A percentile compares a stretch with the other conserved stretches of the same genome.
phyloP scores from a whole-genome alignment of 37 sponge, comb jelly and placozoan genomes.

The Dysidea cf. avara region DNA sequence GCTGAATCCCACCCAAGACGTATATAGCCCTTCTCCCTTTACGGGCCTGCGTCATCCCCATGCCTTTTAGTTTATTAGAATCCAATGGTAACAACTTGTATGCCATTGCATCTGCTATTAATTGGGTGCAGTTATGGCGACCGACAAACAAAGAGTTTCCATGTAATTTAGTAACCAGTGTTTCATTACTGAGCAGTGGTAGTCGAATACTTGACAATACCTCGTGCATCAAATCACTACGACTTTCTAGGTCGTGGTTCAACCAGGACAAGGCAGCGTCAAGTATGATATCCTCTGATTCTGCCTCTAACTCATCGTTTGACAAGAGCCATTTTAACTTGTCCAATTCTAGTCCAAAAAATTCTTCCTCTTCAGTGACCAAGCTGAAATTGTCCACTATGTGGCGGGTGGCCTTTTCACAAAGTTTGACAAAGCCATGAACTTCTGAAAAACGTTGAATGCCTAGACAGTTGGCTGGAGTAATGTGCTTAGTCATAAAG shows the following conservation, averaged over 20 bases:
- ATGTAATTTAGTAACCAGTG: slow-evolving; percentile 17
- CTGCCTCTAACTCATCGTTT: slow-evolving; percentile 39
- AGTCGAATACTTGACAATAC: slow-evolving; percentile 39
- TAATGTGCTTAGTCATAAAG: slow-evolving; percentile 11
- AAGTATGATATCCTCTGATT: slow-evolving; percentile 27
- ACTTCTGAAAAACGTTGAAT: slow-evolving; percentile 17
- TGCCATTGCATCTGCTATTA: slow-evolving; percentile 43
- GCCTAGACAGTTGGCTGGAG: slow-evolving; percentile 23
- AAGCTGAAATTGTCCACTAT: slow-evolving; percentile 25
- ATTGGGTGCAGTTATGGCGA: background rate
- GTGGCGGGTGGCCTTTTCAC: background rate
- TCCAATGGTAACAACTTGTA: slow-evolving; percentile 26
- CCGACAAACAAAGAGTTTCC: slow-evolving; percentile 6
- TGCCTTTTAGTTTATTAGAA: slow-evolving; percentile 1
- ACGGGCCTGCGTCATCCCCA: slow-evolving; percentile 2
- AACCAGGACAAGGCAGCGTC: slow-evolving; percentile 51
- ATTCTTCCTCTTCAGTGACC: slow-evolving; percentile 15
- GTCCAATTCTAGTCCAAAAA: slow-evolving; percentile 4
- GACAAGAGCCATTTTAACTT: slow-evolving; percentile 4
- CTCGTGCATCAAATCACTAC: slow-evolving; percentile 1
- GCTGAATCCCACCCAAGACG: slow-evolving; percentile 23
- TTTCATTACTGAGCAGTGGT: slow-evolving; percentile 37
- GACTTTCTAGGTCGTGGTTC: slow-evolving; percentile 2
- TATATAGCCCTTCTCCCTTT: slow-evolving; percentile 9
- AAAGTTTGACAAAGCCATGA: slow-evolving; percentile 11